Base-by-base conservation (phyloP, 2,888 invertebrate species). In the Lydus trimaculatus region DNA sequence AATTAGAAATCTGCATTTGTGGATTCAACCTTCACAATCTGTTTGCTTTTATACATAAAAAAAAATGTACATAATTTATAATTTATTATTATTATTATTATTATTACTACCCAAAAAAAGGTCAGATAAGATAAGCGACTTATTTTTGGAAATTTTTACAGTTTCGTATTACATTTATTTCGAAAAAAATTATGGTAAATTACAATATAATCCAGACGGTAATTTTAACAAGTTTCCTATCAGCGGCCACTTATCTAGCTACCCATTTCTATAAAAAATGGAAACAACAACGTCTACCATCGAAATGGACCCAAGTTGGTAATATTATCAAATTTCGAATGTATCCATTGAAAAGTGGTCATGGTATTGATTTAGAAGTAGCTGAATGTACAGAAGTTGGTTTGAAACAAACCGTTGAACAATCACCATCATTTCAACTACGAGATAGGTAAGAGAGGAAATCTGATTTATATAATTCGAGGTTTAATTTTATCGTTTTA, bases 281-380 rank as follows among this genome's bases (percentile, higher is more conserved):
- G 60, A 79, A 75, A 66, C 77, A 78, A 31, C 78, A 76, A 58
- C 76, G 75, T 25, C 74, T 82, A 39, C 83, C 83, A 1, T 78
- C 77, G 66, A 72, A 78, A 58, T 85, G 85, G 85, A 79, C 78
- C 56, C 74, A 79, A 64, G 79, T 84, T 2, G 85, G 83, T 28
- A 80, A 74, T 64, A 75, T 85, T 8, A 79, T 76, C 31, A 79
- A 81, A 69, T 65, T 85, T n/a, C 78, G 78, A 61, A 63, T 85
- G 58, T 85, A 83, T 74, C 85, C 85, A 0, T 67, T 85, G 63
- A 85, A 85, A 71, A 85, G 85, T 73, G 85, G 84, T 8, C 79
- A 80, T 61, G 67, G 82, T 56, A 78, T 83, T 15, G 82, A 83
- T 69, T n/a, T 85, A 31, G 66, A 72, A 59, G 70, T 70, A 61